Conservation (phyloP, 2,797 vertebrate genomes). For the Euthynnus affinis region DNA sequence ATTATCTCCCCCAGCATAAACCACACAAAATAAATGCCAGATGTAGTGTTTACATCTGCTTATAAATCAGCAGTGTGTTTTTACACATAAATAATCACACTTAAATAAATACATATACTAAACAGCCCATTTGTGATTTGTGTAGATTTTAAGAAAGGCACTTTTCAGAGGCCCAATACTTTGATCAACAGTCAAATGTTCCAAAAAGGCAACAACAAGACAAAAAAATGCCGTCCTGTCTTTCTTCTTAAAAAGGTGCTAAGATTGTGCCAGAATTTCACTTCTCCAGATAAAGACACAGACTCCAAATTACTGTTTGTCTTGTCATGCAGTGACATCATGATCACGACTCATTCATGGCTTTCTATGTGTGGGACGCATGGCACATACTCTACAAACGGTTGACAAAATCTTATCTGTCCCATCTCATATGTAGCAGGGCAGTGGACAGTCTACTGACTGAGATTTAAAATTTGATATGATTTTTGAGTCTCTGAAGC, state of each 20-base stretch:
- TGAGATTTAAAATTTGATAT: constrained; percentile 3
- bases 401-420: neutral
- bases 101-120: constrained; percentile 54
- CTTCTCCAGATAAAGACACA: neutral
- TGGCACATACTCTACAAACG: constrained; percentile 8
- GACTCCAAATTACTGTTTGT: neutral
- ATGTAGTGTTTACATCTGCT: neutral
- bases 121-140: constrained; percentile 30
- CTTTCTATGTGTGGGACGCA: constrained; percentile 10
- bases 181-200: constrained; percentile 14
- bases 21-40: constrained; percentile 6
- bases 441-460: neutral
- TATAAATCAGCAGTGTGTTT: constrained; percentile 11
- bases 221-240: constrained; percentile 2
- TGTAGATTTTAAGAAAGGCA: constrained; percentile 66
- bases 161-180: constrained; percentile 35
- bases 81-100: constrained; percentile 31
- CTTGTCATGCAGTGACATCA: neutral
- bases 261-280: constrained; percentile 15
- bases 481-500: neutral
- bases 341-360: neutral
- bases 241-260: constrained; percentile 58
- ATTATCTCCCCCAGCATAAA: constrained; percentile 7
- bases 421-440: neutral
- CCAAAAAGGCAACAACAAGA: constrained; percentile 49